phyloP scores from a whole-genome alignment of 1,140 invertebrate genomes.

The Mya arenaria region DNA sequence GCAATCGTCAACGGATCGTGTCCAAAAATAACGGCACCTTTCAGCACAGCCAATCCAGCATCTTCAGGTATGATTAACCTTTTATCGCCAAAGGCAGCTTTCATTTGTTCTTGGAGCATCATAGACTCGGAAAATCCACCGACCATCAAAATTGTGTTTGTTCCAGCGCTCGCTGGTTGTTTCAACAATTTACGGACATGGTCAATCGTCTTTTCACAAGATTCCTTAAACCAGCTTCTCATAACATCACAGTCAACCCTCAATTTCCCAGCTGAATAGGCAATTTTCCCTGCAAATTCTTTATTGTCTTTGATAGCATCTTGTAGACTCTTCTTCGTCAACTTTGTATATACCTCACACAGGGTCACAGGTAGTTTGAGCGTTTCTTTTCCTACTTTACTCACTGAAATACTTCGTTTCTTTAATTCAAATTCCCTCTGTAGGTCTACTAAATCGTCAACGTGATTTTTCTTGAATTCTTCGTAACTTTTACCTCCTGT shows the following conservation, averaged over 20 bases:
- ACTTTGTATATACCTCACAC: background rate
- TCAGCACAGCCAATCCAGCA: conserved; percentile 31
- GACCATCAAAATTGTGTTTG: conserved; percentile 36
- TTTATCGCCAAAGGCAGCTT: background rate
- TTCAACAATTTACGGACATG: conserved; percentile 15
- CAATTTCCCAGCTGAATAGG: background rate
- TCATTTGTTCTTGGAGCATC: conserved; percentile 12
- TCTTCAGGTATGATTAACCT: conserved; percentile 39
- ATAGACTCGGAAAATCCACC: conserved; percentile 43
- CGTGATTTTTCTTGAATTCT: background rate
- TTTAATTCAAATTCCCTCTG: conserved; percentile 57
- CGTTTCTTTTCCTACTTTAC: conserved; percentile 28
- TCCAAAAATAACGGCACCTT: conserved; percentile 48
- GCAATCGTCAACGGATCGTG: conserved; percentile 29
- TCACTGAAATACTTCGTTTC: conserved; percentile 31
- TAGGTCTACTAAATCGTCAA: conserved; percentile 9
- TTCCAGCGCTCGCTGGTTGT: conserved; percentile 7
- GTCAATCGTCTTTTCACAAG: background rate
- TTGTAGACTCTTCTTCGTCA: background rate
- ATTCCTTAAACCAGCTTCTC: conserved; percentile 21
- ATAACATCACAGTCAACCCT: background rate
- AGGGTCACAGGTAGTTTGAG: conserved; percentile 42
- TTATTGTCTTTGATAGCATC: background rate
- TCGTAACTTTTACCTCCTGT: no score
- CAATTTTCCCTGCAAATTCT: background rate